Conservation (phyloP, 2,113 vertebrate species). For the Rhineura floridana region DNA sequence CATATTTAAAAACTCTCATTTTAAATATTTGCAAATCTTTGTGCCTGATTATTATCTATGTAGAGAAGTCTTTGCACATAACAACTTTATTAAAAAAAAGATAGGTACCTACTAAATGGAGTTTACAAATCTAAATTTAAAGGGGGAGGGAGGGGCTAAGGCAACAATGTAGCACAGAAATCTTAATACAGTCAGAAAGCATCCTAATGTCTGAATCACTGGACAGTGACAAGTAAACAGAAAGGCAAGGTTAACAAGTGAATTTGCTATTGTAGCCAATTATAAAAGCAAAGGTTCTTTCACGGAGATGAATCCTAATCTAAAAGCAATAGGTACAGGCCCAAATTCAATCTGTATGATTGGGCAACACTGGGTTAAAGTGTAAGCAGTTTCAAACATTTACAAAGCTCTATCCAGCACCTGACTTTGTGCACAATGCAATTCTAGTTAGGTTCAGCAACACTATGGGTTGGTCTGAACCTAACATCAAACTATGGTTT, state of each 20-base stretch:
- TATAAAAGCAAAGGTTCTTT: not conserved
- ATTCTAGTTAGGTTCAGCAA: not conserved
- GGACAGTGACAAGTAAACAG: not conserved
- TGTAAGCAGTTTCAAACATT: not conserved
- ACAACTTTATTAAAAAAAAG: not conserved
- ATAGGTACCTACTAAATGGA: not conserved
- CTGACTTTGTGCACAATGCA: not conserved
- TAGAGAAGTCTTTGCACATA: not conserved
- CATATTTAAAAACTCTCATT: not conserved
- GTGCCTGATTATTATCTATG: not conserved
- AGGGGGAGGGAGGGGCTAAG: not conserved
- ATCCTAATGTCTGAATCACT: not conserved
- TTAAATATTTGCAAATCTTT: not conserved
- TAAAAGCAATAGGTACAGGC: not conserved
- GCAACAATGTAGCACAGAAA: not conserved
- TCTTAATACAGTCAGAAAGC: not conserved
- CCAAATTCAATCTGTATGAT: too few relatives aligned
- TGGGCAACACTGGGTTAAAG: not conserved
- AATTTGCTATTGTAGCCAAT: not conserved
- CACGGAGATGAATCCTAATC: not conserved
- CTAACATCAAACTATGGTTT: not conserved
- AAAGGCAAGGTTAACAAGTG: too few relatives aligned
- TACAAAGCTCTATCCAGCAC: not conserved
- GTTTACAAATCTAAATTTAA: not conserved
- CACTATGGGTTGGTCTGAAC: not conserved